These are phyloP conservation scores for Lipophrys pholis DNA, from an alignment of 2,113 vertebrate genomes.

Conservation along the genomic window DNA sequence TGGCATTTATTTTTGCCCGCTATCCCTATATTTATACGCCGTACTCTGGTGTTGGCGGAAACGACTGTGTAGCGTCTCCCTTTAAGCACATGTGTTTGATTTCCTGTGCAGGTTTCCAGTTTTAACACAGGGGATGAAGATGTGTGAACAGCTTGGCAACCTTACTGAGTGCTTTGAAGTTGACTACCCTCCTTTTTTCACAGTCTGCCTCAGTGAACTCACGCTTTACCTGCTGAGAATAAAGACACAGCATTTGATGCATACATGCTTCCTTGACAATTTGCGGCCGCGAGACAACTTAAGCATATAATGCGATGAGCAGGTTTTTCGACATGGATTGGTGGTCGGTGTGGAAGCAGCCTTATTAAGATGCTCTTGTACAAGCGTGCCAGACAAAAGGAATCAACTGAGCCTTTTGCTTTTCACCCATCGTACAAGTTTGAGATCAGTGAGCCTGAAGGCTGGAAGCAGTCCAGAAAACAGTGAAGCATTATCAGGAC, in stretches of 20 bases:
- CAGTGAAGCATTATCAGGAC: constrained; percentile 75
- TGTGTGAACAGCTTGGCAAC: constrained; percentile 74
- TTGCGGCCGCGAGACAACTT: constrained; percentile 29
- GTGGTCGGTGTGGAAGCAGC: constrained; percentile 24
- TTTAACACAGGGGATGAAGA: constrained; percentile 65
- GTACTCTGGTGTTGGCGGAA: background rate
- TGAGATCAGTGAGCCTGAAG: constrained; percentile 66
- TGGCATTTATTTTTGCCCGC: background rate
- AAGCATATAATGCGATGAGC: constrained; percentile 50
- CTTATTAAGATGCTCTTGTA: constrained; percentile 38
- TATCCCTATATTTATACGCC: background rate
- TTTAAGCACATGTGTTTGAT: constrained; percentile 30
- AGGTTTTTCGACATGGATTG: constrained; percentile 42
- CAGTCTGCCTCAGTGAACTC: constrained; percentile 62
- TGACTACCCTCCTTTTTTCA: constrained; percentile 55
- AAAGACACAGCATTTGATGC: constrained; percentile 54
- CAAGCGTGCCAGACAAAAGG: constrained; percentile 51
- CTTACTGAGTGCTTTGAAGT: constrained; percentile 73
- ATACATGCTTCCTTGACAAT: constrained; percentile 29
- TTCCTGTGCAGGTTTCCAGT: constrained; percentile 56
- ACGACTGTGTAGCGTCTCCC: constrained; percentile 28
- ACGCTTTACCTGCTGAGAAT: constrained; percentile 59
- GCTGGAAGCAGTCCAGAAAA: constrained; percentile 72
- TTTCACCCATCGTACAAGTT: constrained; percentile 65
- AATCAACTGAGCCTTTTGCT: constrained; percentile 40